Evolutionary conservation across 2,888 invertebrate species (phyloP).

Genomic region (Smittia aterrima): DNA sequence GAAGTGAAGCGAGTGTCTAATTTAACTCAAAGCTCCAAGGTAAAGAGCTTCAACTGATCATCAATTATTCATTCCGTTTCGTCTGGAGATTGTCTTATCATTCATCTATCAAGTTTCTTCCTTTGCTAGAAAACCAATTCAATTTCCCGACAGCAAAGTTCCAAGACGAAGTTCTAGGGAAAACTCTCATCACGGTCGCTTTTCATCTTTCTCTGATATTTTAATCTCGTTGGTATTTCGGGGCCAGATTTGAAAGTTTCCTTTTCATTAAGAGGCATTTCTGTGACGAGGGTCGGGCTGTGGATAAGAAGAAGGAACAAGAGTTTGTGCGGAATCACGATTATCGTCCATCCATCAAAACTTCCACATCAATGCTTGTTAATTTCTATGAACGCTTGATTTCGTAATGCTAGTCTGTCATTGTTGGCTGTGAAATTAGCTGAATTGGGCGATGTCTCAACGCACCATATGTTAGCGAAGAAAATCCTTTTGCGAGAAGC

Average conservation of each 20-base stretch:
- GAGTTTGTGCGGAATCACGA: slow-evolving; percentile 11
- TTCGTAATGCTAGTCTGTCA: not conserved
- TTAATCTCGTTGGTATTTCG: not conserved
- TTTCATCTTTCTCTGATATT: not conserved
- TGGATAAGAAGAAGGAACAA: not conserved
- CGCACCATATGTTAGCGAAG: not conserved
- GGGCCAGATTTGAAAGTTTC: not conserved
- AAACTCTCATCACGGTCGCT: not conserved
- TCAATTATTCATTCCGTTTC: not conserved
- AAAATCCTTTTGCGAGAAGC: not conserved
- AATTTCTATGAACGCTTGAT: slow-evolving; percentile 9
- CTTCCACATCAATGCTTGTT: slow-evolving; percentile 10
- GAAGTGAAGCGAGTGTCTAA: not conserved
- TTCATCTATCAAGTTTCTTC: too few relatives aligned
- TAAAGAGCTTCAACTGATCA: not conserved
- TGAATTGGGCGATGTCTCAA: not conserved
- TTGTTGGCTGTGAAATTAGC: not conserved
- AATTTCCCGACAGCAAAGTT: not conserved
- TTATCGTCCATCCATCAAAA: slow-evolving; percentile 12
- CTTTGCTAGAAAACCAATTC: too few relatives aligned
- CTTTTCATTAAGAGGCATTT: slow-evolving; percentile 10
- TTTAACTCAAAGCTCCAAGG: too few relatives aligned
- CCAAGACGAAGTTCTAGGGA: not conserved
- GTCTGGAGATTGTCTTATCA: not conserved
- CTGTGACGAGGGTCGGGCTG: not conserved